A percentile compares a stretch with the other conserved stretches of the same genome.
Conservation (phyloP, 2,113 vertebrate genomes). For the Xiphorhynchus elegans region DNA sequence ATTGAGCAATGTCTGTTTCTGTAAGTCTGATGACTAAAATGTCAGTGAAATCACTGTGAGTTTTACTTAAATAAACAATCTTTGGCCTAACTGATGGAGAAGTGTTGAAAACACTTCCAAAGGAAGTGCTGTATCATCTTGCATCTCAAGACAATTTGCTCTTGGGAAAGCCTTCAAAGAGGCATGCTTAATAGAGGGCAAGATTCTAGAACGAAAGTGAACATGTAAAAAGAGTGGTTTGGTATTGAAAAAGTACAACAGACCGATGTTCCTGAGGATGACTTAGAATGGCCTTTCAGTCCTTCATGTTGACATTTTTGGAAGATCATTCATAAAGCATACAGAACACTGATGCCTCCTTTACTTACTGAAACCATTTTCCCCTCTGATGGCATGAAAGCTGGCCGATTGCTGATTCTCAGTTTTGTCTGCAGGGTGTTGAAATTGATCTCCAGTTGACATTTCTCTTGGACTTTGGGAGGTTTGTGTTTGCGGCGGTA, state of each 20-base stretch:
- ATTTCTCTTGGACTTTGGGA: conserved; percentile 97
- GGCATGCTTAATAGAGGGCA: neutral
- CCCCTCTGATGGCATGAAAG: conserved; percentile 98
- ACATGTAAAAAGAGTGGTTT: neutral
- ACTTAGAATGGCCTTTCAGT: neutral
- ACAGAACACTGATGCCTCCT: neutral
- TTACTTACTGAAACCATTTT: conserved; percentile 97
- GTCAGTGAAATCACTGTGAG: neutral
- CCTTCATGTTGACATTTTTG: neutral
- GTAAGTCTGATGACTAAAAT: neutral
- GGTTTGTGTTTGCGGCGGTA: conserved; percentile 97
- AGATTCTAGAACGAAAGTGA: neutral
- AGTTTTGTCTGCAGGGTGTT: conserved; percentile 98
- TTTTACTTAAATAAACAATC: neutral
- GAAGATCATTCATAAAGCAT: neutral
- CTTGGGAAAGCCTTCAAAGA: neutral
- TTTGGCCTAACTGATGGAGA: neutral
- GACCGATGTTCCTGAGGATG: neutral
- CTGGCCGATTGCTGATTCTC: conserved; percentile 94
- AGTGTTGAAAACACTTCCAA: neutral
- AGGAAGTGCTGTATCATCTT: neutral
- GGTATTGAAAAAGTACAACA: neutral
- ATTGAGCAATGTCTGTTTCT: neutral
- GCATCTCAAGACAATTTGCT: neutral
- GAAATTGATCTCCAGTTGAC: conserved; percentile 98